phyloP scores from a whole-genome alignment of 1,140 invertebrate genomes.

The Sinella curviseta region DNA sequence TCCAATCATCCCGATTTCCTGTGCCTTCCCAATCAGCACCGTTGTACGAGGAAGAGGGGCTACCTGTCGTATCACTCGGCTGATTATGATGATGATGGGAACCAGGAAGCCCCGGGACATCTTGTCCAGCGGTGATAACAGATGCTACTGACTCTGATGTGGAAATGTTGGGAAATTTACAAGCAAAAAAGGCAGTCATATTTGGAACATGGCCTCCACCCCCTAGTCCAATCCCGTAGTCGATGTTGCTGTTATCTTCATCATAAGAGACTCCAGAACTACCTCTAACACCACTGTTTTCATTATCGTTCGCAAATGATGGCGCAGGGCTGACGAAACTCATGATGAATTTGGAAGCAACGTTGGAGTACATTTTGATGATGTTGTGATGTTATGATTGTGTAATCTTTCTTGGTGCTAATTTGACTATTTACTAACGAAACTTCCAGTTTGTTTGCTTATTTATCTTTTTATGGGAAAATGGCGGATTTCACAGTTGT shows the following conservation, averaged over 20 bases:
- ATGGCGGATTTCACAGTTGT: too few relatives aligned
- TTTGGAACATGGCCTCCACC: background rate
- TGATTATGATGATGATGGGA: too few relatives aligned
- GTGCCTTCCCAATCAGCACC: background rate
- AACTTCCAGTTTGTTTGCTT: too few relatives aligned
- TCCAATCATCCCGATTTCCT: background rate
- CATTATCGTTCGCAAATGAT: background rate
- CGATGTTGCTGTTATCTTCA: background rate
- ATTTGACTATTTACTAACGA: too few relatives aligned
- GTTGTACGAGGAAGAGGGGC: background rate
- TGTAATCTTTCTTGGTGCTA: too few relatives aligned
- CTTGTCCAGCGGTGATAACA: background rate
- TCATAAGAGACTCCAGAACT: background rate
- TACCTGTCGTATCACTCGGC: background rate
- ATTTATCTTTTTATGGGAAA: too few relatives aligned
- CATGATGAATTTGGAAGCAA: background rate
- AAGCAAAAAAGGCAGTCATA: background rate
- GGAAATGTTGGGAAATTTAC: background rate
- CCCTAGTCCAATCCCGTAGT: background rate
- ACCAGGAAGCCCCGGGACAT: background rate
- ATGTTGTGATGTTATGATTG: too few relatives aligned
- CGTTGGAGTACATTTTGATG: conserved; percentile 6
- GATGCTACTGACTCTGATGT: background rate
- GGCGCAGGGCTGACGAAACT: background rate
- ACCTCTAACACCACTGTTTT: background rate